A percentile compares a stretch with the other conserved stretches of the same genome.
These are phyloP conservation scores for Megalopta genalis DNA, from an alignment of 1,140 invertebrate genomes.

Conservation along the genomic window DNA sequence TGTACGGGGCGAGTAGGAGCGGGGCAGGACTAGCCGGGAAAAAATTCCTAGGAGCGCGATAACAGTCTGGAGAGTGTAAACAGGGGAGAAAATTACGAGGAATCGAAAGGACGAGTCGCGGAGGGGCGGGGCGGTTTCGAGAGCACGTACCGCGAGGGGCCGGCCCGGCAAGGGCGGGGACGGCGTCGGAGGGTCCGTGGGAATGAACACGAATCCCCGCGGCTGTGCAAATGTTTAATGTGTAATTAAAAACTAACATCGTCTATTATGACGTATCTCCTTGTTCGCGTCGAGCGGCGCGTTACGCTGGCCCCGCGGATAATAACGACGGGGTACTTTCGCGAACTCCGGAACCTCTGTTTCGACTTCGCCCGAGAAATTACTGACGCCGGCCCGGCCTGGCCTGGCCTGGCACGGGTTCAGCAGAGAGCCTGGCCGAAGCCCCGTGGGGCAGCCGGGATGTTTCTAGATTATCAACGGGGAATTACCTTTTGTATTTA, in stretches of 20 bases:
- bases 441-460: conserved; percentile 2
- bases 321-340: conserved; percentile 18
- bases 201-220: conserved; percentile 11
- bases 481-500: conserved; percentile 29
- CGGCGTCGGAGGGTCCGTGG: not conserved
- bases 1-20: no score
- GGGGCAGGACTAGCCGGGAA: no score
- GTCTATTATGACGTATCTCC: conserved; percentile 28
- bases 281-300: not conserved
- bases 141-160: not conserved
- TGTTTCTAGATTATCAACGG: conserved; percentile 29
- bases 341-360: not conserved
- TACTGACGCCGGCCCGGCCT: not conserved
- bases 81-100: conserved; percentile 39
- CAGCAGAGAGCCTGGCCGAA: not conserved
- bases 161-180: not conserved
- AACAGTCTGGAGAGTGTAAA: conserved; percentile 39
- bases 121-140: not conserved
- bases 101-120: conserved; percentile 5
- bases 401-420: not conserved
- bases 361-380: conserved; percentile 26
- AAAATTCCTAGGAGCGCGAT: conserved; percentile 9
- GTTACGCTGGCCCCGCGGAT: not conserved
- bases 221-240: conserved; percentile 52
- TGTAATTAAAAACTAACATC: conserved; percentile 58